phyloP scores from a whole-genome alignment of 2,797 vertebrate species.

The Microchirus variegatus region DNA sequence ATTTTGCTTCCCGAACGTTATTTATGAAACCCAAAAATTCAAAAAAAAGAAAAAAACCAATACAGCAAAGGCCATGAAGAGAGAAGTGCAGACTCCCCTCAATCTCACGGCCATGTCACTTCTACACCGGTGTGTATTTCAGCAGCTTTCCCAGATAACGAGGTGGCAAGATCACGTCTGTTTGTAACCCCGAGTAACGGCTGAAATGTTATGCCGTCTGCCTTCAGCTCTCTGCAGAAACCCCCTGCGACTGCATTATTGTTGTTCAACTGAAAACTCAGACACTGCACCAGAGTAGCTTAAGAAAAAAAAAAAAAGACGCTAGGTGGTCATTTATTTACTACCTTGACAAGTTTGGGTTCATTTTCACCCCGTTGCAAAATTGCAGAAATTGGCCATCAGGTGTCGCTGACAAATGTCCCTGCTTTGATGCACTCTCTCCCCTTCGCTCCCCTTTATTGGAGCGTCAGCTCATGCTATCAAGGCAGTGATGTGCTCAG shows the following conservation, averaged over 20 bases:
- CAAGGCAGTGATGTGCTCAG: slow-evolving; percentile 26
- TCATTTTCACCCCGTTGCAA: slow-evolving; percentile 36
- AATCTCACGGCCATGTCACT: slow-evolving; percentile 6
- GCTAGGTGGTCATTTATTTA: slow-evolving; percentile 37
- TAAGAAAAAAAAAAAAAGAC: background rate
- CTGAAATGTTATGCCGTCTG: slow-evolving; percentile 44
- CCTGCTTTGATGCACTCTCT: slow-evolving; percentile 19
- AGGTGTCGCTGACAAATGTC: slow-evolving; percentile 24
- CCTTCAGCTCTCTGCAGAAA: slow-evolving; percentile 54
- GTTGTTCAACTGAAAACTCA: slow-evolving; percentile 46
- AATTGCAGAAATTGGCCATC: slow-evolving; percentile 18
- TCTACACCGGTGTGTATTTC: slow-evolving; percentile 48
- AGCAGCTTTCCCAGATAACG: slow-evolving; percentile 30
- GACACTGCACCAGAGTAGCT: slow-evolving; percentile 27
- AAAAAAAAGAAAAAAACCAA: no score
- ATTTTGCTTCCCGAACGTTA: no score
- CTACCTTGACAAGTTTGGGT: slow-evolving; percentile 42
- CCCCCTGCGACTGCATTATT: slow-evolving; percentile 78
- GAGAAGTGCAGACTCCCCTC: background rate
- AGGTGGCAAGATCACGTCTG: slow-evolving; percentile 29
- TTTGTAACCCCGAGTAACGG: slow-evolving; percentile 26
- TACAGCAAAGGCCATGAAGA: no score
- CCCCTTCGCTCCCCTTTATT: slow-evolving; percentile 7
- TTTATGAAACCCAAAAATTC: no score
- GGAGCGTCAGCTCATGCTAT: slow-evolving; percentile 28